Evolutionary conservation across 2,888 invertebrate genomes (phyloP), one percentile per base, ranked within the genome.

Genomic region (Mellilla xanthometata): DNA sequence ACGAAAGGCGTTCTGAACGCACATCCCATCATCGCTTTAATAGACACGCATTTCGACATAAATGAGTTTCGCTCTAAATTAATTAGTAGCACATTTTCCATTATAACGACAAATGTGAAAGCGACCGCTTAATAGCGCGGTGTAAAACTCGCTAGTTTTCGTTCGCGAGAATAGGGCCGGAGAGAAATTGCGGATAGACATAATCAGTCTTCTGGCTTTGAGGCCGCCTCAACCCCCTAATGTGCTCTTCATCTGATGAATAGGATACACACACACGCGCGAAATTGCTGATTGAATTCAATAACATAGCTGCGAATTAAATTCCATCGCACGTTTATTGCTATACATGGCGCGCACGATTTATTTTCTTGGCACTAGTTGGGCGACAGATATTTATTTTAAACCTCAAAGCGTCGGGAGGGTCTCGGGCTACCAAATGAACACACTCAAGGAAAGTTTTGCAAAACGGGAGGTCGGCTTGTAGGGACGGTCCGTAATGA

Each of bases 191-290:
- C 85, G 88, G 83, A 88, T 88, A 88, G 86, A 87, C 86, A 86
- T 85, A 89, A 89, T 89, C 89, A 88, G 89, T 89, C 89, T 89
- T 87, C 85, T 84, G 89, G 88, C 87, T 88, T 89, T 86, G 88
- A 87, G 84, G 88, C 86, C 73, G 83, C 81, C 71, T 74, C 77
- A 72, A 76, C 83, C 75, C 79, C 74, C 84, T 84, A 86, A 88
- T 86, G 86, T 81, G 78, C 76, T 82, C 82, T 76, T 77, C 82
- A 75, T 73, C 83, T 83, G 87, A 86, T 84, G 82, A 84, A 86
- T 83, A 83, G 80, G 74, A 42, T 76, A 71, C 73, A 72, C 78
- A 78, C 74, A 73, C 78, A 70, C 75, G 71, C 75, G 72, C 76
- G 34, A 56, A 41, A 62, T n/a, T 58, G 58, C 66, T 67, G 69